Evolutionary conservation across 2,113 vertebrate species (phyloP), one percentile per base, ranked within the genome.

Genomic region (Tympanuchus pallidicinctus): DNA sequence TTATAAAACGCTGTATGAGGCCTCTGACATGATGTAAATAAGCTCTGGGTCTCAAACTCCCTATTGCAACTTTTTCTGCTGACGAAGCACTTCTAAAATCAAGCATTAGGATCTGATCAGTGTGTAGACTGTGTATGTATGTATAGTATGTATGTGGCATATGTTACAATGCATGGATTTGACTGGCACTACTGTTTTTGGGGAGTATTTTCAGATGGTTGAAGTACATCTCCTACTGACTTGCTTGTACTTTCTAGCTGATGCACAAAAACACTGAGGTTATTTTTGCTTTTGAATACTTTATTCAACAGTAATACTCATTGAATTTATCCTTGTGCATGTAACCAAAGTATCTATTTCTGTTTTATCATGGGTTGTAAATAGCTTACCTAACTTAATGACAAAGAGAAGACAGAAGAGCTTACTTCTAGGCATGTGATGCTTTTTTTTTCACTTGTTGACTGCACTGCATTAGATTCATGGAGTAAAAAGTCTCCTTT

Each of bases 91-190:
- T 6, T 78, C 74, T 72, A 17, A 61, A 67, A 47, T 75, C 22
- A 12, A 52, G 12, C 70, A n/a, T 59, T 84, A 63, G 47, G 69
- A 61, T 43, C 42, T 43, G 42, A 43, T 48, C 47, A 22, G 47
- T 48, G 22, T 3, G 3, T 32, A 52, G 43, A 7, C 30, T 52
- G 25, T 57, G 17, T 38, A 38, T 38, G 38, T 38, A 38, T 38
- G 38, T 38, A 38, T 38, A 38, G 38, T 38, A 38, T 38, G 38
- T 38, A 38, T 52, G 25, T 57, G 17, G 28, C 17, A 0, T 34
- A 17, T 52, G 70, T 89, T 82, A 74, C 71, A 84, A n/a, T 72
- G 32, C 56, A 8, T 54, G 27, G 64, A 60, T 92, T 65, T 86
- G 81, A 25, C 52, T 63, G 38, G 48, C 56, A 27, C 34, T 67